Evolutionary conservation across 2,113 vertebrate genomes (phyloP), one percentile per base, ranked within the genome.

Genomic region (Eulemur macaco): DNA sequence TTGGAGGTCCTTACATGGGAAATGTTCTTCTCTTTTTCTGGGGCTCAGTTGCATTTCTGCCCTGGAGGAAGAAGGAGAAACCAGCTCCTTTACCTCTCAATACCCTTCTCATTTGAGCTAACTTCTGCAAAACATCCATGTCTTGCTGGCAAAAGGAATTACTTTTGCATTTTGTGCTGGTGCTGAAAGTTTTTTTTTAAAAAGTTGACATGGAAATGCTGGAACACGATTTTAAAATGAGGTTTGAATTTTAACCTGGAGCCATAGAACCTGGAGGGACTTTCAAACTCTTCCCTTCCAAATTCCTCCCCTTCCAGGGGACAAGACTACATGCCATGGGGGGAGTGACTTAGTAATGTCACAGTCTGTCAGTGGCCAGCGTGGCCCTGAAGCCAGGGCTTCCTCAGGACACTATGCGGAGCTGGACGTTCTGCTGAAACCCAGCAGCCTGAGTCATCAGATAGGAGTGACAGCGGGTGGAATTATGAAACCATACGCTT

Each of bases 391-490:
- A 20, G 9, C 25, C 20, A 47, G 42, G 31, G 69, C 50, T 42
- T 20, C 10, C 47, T 60, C 11, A 3, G 56, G 56, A 58, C 15
- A 17, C 50, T 15, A 5, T 25, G 50, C n/a, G 20, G 68, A 39
- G 18, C 0, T 9, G 68, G 68, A 18, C 18, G 3, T 1, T 20
- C 63, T 31, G 54, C 63, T 14, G 12, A 27, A 89, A 60, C 21
- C 39, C 52, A 27, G 4, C 23, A 15, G 17, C 20, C 74, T 78
- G 89, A 74, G 31, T 86, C 69, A 89, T 15, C 0, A 0, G 58
- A 31, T 3, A 31, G 25, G 10, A 80, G 54, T 0, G 42, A 91
- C 64, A 86, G 73, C 0, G 1, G 8, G 4, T 0, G 3, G 17
- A 47, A 56, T 29, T 66, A 31, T 7, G 9, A 93, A 91, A 69